Conservation (phyloP, 1,140 invertebrate species). For the Eueides isabella region DNA sequence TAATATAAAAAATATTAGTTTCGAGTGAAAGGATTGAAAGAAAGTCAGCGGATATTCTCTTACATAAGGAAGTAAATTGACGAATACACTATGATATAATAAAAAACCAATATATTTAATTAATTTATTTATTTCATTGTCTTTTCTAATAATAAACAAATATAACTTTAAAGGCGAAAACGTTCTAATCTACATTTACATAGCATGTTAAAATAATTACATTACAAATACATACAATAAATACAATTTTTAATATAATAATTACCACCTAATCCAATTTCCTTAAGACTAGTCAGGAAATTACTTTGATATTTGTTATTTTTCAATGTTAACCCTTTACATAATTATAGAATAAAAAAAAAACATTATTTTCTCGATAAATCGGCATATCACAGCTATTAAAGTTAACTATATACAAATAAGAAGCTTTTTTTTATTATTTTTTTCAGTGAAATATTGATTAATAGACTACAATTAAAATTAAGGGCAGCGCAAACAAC, state of each 20-base stretch:
- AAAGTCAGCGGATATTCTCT: too few species aligned
- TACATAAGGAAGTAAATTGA: too few species aligned
- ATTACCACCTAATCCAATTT: constrained; percentile 59
- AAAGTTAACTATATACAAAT: constrained; percentile 58
- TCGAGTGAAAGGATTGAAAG: too few species aligned
- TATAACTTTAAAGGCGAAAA: constrained; percentile 65
- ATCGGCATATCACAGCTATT: constrained; percentile 78
- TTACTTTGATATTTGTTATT: constrained; percentile 48
- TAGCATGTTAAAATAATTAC: constrained; percentile 49
- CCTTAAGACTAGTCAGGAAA: constrained; percentile 77
- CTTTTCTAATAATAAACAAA: constrained; percentile 71
- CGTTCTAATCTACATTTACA: constrained; percentile 51
- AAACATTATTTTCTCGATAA: constrained; percentile 49
- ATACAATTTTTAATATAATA: constrained; percentile 57
- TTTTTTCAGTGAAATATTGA: constrained; percentile 28
- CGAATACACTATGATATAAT: too few species aligned
- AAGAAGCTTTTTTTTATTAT: constrained; percentile 28
- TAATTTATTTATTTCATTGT: constrained; percentile 72
- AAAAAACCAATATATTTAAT: constrained; percentile 39
- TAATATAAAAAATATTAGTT: too few species aligned
- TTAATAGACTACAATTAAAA: constrained; percentile 24
- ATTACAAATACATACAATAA: constrained; percentile 74
- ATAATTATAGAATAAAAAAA: constrained; percentile 53
- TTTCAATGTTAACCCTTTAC: constrained; percentile 50
- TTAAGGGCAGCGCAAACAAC: constrained; percentile 44